Conservation (phyloP, 1,140 invertebrate species). For the Parasteatoda tepidariorum region DNA sequence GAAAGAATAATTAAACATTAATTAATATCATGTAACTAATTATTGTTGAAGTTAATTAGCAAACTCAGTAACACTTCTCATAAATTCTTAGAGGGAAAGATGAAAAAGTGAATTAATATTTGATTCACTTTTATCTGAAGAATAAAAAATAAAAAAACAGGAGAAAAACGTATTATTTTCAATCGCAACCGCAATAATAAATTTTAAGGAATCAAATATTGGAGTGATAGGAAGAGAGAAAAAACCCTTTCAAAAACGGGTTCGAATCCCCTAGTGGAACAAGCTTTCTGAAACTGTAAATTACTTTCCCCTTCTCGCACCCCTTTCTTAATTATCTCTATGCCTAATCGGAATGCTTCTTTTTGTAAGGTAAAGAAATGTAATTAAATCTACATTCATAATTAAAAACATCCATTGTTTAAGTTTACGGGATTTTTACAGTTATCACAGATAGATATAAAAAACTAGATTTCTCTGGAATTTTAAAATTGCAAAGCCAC, state of each 20-base stretch:
- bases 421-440: conserved; percentile 8
- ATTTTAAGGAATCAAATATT: background rate
- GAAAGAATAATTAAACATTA: conserved; percentile 50
- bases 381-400: conserved; percentile 59
- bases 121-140: conserved; percentile 7
- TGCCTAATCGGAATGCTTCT: background rate
- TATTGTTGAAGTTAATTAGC: conserved; percentile 55
- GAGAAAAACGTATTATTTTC: too few species aligned
- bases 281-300: conserved; percentile 33
- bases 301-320: conserved; percentile 4
- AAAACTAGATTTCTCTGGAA: background rate
- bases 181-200: background rate
- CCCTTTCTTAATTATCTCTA: background rate
- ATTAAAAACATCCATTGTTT: conserved; percentile 48
- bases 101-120: conserved; percentile 57
- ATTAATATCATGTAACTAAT: conserved; percentile 55
- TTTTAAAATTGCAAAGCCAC: conserved; percentile 28
- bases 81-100: background rate
- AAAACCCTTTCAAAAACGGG: conserved; percentile 9
- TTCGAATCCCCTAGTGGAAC: conserved; percentile 15
- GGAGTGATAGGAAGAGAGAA: background rate
- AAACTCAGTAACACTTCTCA: conserved; percentile 22
- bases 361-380: conserved; percentile 37
- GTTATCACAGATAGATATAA: background rate
- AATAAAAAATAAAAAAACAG: conserved; percentile 12